Percentiles rank a stretch among this genome's conserved stretches.
Evolutionary conservation across 2,113 vertebrate species (phyloP).

Genomic region (Amazona vittata): DNA sequence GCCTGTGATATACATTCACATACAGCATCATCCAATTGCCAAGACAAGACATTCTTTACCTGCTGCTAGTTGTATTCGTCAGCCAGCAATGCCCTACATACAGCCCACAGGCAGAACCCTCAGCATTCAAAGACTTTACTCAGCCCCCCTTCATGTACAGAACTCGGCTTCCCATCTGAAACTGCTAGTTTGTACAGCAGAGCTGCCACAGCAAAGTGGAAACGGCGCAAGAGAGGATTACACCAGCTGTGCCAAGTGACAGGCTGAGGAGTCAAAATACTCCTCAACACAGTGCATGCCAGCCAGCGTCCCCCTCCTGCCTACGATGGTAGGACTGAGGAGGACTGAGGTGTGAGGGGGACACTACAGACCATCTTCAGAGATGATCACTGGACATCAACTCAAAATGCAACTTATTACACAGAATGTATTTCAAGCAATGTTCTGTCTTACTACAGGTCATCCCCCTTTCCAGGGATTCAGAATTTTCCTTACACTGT

Average conservation of each 20-base stretch:
- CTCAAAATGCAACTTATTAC: background rate
- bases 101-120: background rate
- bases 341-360: background rate
- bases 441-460: background rate
- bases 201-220: background rate
- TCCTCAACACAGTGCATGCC: background rate
- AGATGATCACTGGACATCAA: background rate
- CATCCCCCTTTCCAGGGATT: background rate
- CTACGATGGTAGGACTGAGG: background rate
- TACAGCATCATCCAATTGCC: background rate
- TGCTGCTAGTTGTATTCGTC: background rate
- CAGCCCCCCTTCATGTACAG: fast-evolving
- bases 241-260: background rate
- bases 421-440: background rate
- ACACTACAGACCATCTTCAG: background rate
- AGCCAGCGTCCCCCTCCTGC: background rate
- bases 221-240: background rate
- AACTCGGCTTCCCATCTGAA: background rate
- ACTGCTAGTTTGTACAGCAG: background rate
- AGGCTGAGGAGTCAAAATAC: background rate
- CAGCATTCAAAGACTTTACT: background rate
- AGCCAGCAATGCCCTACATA: background rate
- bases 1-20: fast-evolving
- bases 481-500: background rate
- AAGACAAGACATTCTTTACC: background rate